phyloP scores from a whole-genome alignment of 2,888 invertebrate genomes.

The Tachina grossa region DNA sequence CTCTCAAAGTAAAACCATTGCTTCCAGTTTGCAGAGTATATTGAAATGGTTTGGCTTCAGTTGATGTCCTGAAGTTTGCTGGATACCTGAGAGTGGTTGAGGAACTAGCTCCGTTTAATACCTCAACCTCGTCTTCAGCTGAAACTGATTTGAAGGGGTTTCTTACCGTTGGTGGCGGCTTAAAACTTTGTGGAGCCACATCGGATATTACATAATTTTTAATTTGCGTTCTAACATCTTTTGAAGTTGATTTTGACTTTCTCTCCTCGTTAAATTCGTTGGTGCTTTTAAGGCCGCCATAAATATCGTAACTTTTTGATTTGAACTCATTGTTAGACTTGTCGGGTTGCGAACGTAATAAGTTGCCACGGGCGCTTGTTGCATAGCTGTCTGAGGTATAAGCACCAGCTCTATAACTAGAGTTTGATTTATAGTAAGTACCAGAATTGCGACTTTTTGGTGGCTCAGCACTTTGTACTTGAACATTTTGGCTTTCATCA shows the following conservation, averaged over 20 bases:
- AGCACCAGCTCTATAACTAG: constrained; percentile 59
- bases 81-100: constrained; percentile 71
- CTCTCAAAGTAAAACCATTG: constrained; percentile 78
- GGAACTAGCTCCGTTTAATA: constrained; percentile 65
- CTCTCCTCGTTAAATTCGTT: constrained; percentile 58
- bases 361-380: constrained; percentile 73
- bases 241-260: constrained; percentile 41
- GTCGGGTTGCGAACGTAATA: constrained; percentile 72
- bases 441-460: constrained; percentile 56
- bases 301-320: constrained; percentile 64
- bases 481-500: constrained; percentile 78
- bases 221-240: constrained; percentile 75
- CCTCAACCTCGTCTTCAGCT: constrained; percentile 24
- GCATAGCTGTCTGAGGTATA: constrained; percentile 76
- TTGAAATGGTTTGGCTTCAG: constrained; percentile 76
- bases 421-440: constrained; percentile 68
- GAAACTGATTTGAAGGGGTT: not conserved
- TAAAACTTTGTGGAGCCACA: constrained; percentile 82
- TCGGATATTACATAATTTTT: constrained; percentile 81
- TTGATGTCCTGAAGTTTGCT: constrained; percentile 66
- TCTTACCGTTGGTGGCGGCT: constrained; percentile 77
- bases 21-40: constrained; percentile 79
- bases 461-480: constrained; percentile 76
- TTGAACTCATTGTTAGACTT: constrained; percentile 67
- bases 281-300: constrained; percentile 55